Base-by-base conservation (phyloP, 1,140 invertebrate species). In the Drosophila kohkoa region DNA sequence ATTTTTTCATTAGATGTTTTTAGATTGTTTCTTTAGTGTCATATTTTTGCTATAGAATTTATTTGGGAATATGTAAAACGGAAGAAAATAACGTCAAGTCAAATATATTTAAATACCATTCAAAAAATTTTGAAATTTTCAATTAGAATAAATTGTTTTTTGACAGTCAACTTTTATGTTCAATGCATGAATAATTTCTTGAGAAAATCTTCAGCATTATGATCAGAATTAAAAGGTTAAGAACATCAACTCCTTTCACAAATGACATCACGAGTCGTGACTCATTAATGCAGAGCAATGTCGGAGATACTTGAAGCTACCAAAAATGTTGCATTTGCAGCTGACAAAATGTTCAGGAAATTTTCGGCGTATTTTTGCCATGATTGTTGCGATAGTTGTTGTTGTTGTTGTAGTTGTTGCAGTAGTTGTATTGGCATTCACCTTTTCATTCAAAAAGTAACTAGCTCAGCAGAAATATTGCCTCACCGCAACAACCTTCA, bases 401-500 rank as follows among this genome's bases (percentile, higher is more conserved):
- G 20, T n/a, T n/a, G n/a, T 15, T 16, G 13, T 20, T 20, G 11
- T 32, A 41, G 45, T 62, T 63, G 55, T 30, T 41, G 30, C 10
- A 60, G 55, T 8, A 30, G 15, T 75, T 69, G 74, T 79, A 41
- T 79, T 86, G 79, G 72, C 76, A 82, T 82, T 87, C 70, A 79
- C 79, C 75, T 87, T 65, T 86, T 57, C 52, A 72, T 55, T 32
- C 32, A 65, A 68, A 78, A 76, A 51, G 52, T 43, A 15, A 68
- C 75, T 63, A 68, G 70, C 63, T 79, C 76, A 88, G 82, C 82
- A 54, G 11, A 77, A 79, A 82, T 77, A 79, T 79, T 79, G 75
- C 69, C 78, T 78, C 63, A 80, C 28, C 30, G 13, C 43, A 35
- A 11, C 63, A 79, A 75, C 82, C 82, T 86, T 86, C 75, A 63